Evolutionary conservation across 2,113 vertebrate species (phyloP).

Genomic region (Catharus bicknelli): DNA sequence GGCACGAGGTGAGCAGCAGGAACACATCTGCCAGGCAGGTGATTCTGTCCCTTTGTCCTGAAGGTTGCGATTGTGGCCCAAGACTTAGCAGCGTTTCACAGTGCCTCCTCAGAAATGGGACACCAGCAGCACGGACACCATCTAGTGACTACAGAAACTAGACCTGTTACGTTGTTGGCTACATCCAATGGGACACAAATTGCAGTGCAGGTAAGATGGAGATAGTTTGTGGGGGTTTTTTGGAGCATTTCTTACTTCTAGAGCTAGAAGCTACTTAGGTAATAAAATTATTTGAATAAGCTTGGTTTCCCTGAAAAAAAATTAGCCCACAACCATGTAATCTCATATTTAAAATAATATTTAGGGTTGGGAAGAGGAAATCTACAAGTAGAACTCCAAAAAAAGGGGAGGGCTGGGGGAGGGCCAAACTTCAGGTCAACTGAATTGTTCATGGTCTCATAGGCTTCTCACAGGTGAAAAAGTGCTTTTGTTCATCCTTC

Average conservation of each 20-base stretch:
- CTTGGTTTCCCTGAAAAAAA: background rate
- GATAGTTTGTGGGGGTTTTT: background rate
- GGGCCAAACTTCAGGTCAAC: background rate
- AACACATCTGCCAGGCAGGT: background rate
- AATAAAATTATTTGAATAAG: background rate
- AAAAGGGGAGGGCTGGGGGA: background rate
- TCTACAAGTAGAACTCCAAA: background rate
- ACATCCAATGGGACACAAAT: constrained; percentile 98
- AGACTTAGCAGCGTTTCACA: constrained; percentile 90
- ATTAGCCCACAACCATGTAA: background rate
- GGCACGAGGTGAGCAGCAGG: background rate
- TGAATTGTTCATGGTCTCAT: background rate
- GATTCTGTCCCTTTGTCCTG: constrained; percentile 40
- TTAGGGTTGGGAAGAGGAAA: background rate
- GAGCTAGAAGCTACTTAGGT: background rate
- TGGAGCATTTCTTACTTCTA: background rate
- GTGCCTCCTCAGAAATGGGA: constrained; percentile 85
- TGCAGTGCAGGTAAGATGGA: constrained; percentile 88
- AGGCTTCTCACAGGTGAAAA: background rate
- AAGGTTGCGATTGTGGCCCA: constrained; percentile 99
- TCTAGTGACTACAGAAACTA: constrained; percentile 80
- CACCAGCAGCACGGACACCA: constrained; percentile 89
- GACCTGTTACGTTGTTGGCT: constrained; percentile 93
- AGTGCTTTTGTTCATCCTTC: background rate
- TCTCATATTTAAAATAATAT: background rate